Conservation (phyloP, 2,797 vertebrate species). For the Chrysocyon brachyurus region DNA sequence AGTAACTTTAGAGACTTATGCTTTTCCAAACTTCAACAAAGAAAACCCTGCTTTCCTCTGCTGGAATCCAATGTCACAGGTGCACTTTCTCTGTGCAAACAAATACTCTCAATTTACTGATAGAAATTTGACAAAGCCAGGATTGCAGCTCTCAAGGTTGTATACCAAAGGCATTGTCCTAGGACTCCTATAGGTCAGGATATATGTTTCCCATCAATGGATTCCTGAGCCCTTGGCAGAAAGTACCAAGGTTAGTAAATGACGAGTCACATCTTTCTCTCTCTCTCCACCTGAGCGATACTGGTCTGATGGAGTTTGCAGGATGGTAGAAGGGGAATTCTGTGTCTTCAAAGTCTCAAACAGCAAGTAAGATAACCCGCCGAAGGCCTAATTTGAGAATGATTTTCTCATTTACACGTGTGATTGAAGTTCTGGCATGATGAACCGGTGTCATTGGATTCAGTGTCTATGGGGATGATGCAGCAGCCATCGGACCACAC, state of each 20-base stretch:
- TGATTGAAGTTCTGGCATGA: background rate
- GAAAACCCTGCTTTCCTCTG: slow-evolving; percentile 49
- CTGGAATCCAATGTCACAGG: slow-evolving; percentile 64
- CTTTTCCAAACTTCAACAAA: slow-evolving; percentile 57
- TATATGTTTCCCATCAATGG: background rate
- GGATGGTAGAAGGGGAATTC: background rate
- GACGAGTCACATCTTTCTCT: background rate
- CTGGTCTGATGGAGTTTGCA: background rate
- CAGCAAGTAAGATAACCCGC: background rate
- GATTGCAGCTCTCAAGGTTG: slow-evolving; percentile 49
- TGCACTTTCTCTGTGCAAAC: slow-evolving; percentile 40
- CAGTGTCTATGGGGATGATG: background rate
- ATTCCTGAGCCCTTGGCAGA: background rate
- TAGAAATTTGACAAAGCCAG: slow-evolving; percentile 49
- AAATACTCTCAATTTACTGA: slow-evolving; percentile 24
- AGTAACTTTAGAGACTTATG: background rate
- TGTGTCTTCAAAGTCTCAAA: slow-evolving; percentile 13
- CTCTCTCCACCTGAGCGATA: background rate
- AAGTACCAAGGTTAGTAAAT: background rate
- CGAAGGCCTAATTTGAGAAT: background rate
- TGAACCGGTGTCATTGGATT: background rate
- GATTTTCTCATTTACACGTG: background rate
- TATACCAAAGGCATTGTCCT: background rate
- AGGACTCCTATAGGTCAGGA: background rate
- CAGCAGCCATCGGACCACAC: background rate